Base-by-base conservation (phyloP, 2,113 vertebrate species). In the Butorides virescens region DNA sequence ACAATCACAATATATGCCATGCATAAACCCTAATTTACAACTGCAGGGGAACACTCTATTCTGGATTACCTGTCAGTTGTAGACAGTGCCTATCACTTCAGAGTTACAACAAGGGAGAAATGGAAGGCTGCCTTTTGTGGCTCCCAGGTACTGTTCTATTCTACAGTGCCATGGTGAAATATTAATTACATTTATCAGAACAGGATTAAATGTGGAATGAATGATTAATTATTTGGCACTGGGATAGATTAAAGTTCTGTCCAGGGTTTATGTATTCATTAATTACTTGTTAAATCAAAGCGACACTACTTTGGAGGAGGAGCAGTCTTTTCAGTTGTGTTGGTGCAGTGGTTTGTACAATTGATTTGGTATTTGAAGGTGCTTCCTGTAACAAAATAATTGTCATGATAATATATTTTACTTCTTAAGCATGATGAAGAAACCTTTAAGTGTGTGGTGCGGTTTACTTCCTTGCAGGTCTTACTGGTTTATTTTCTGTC, bases 101-200 rank as follows among this genome's bases (percentile, higher is more conserved):
- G 65, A 77, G 73, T 68, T 85, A 67, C 8, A 49, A 11, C 0
- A 9, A 67, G 46, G 66, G 30, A 87, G 87, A 93, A 95, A 86
- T 29, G 30, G 87, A 96, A 87, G 39, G 68, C 89, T 87, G 73
- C 77, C 15, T 89, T 65, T 53, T 72, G 70, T 67, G 90, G 85
- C 58, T 95, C n/a, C 74, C 62, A 93, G 74, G 81, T 94, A 92
- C 73, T 78, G 14, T 29, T 93, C 75, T 86, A 2, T 74, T 95
- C 93, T 95, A 77, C 81, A 88, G 85, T 90, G 87, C 91, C 66
- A 79, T 32, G n/a, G 77, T 86, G 93, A 97, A 93, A 93, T 95
- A 93, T 96, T 96, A 96, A 97, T 97, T 96, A 93, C 81, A 75
- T 94, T 92, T 95, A 95, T 94, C 80, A 86, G 87, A 94, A 75